These are phyloP conservation scores for Verasper variegatus DNA, from an alignment of 2,113 vertebrate species.

Conservation along the genomic window DNA sequence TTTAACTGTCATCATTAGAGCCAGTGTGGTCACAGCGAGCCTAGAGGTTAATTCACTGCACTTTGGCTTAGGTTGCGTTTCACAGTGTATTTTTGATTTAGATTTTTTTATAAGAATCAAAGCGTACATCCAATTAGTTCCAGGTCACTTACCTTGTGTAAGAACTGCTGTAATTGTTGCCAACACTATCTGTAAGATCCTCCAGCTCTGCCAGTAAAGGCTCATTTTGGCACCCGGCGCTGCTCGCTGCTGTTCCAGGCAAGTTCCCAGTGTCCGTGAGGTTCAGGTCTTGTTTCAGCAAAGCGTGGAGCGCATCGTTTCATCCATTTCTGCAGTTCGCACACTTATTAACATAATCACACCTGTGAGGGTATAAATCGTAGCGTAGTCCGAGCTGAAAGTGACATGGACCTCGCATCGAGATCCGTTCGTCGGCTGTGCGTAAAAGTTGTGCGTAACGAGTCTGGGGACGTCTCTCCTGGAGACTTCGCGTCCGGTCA, in stretches of 20 bases:
- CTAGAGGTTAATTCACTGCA: constrained; percentile 17
- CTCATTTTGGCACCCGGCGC: constrained; percentile 76
- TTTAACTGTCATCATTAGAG: constrained; percentile 6
- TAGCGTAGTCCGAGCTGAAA: constrained; percentile 24
- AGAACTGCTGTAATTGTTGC: constrained; percentile 64
- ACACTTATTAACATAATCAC: constrained; percentile 40
- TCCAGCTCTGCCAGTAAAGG: constrained; percentile 64
- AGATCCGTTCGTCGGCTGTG: constrained; percentile 37
- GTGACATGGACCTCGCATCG: constrained; percentile 23
- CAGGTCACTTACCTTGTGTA: constrained; percentile 76
- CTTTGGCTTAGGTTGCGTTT: background rate
- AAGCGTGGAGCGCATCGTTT: constrained; percentile 27
- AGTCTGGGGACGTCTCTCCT: constrained; percentile 20
- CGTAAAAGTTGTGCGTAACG: constrained; percentile 78
- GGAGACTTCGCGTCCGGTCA: background rate
- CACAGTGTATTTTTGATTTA: background rate
- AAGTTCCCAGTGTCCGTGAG: constrained; percentile 53
- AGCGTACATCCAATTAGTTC: background rate
- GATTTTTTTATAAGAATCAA: background rate
- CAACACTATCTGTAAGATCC: constrained; percentile 72
- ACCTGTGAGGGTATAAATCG: constrained; percentile 55
- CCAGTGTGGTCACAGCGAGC: background rate
- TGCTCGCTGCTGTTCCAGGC: constrained; percentile 48
- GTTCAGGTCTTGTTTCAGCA: constrained; percentile 46
- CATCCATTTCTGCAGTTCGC: constrained; percentile 58